phyloP scores from a whole-genome alignment of 2,888 invertebrate species.

The Amorpha juglandis region DNA sequence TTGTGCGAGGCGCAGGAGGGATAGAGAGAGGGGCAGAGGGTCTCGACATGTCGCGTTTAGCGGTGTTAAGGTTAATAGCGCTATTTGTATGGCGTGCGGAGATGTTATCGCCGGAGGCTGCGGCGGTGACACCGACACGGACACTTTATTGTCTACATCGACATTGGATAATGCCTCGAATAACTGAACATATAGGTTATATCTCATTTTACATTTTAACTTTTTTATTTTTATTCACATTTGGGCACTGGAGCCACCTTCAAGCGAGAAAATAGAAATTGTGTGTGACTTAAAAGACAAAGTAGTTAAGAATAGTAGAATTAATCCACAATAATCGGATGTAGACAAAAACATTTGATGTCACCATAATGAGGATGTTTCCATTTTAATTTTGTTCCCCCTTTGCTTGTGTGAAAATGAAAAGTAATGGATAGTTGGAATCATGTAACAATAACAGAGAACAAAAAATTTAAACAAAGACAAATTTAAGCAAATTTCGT shows the following conservation, averaged over 20 bases:
- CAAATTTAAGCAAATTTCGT: not conserved
- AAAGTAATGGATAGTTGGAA: no score
- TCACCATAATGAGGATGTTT: no score
- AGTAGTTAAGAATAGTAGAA: no score
- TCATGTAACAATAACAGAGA: not conserved
- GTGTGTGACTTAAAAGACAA: no score
- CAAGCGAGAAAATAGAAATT: no score
- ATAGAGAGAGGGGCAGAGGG: constrained; percentile 44
- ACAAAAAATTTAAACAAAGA: not conserved
- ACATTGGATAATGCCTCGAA: constrained; percentile 47
- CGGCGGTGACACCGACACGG: constrained; percentile 44
- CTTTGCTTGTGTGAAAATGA: no score
- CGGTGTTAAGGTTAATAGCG: constrained; percentile 77
- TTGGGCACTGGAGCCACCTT: no score
- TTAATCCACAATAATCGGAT: no score
- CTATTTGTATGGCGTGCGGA: constrained; percentile 72
- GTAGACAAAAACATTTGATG: no score
- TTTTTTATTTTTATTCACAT: not conserved
- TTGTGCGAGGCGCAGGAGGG: constrained; percentile 30
- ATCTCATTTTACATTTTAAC: constrained; percentile 19
- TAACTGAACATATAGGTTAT: constrained; percentile 40
- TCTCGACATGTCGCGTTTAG: constrained; percentile 66
- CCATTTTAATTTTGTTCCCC: no score
- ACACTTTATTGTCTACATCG: constrained; percentile 58
- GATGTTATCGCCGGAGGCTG: constrained; percentile 69